Conservation (phyloP, 2,797 vertebrate species). For the Ciconia nigra region DNA sequence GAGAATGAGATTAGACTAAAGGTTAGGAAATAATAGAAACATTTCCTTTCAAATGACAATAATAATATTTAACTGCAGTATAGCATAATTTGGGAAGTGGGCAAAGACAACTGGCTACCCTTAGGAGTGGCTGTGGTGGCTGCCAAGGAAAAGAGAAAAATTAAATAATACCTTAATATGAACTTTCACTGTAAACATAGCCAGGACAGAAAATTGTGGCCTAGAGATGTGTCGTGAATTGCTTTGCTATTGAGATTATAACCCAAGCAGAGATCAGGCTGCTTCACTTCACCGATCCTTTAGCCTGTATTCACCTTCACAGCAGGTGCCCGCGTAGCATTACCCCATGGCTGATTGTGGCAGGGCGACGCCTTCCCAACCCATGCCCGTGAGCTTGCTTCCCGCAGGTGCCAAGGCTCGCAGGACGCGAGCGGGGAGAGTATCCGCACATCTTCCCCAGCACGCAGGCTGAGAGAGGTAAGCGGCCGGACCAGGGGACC, state of each 20-base stretch:
- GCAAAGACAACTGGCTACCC: background rate
- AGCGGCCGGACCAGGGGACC: fast-evolving
- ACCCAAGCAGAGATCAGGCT: too few species aligned
- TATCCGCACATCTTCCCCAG: background rate
- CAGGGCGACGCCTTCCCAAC: background rate
- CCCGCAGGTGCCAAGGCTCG: background rate
- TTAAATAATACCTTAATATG: background rate
- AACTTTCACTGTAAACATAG: background rate
- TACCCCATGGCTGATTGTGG: background rate
- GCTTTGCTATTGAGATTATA: background rate
- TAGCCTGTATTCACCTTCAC: background rate
- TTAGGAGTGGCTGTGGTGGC: background rate
- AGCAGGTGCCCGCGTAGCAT: fast-evolving
- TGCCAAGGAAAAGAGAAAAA: background rate
- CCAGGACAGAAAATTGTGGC: background rate
- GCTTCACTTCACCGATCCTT: background rate
- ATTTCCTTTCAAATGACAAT: background rate
- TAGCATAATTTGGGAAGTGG: background rate
- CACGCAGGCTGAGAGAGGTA: background rate
- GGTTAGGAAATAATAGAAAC: background rate
- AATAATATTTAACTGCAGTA: background rate
- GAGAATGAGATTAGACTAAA: background rate
- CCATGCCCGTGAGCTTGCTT: background rate
- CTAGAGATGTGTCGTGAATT: background rate
- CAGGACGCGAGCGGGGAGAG: background rate